A percentile compares a stretch with the other conserved stretches of the same genome.
These are phyloP conservation scores for Erythrolamprus reginae DNA, from an alignment of 2,113 vertebrate species.

Conservation along the genomic window DNA sequence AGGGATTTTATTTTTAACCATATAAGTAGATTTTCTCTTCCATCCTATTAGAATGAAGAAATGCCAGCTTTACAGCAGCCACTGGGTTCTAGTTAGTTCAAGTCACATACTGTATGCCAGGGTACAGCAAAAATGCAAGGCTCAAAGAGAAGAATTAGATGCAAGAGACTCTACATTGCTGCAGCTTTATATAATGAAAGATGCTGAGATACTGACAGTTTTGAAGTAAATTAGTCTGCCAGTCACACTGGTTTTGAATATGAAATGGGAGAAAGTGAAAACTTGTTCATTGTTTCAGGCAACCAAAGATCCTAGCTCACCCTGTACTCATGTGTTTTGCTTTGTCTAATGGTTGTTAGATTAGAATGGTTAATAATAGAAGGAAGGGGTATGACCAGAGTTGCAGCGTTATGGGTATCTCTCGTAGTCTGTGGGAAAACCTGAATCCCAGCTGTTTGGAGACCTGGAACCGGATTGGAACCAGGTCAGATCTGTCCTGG, in stretches of 20 bases:
- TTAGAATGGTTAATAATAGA: no score
- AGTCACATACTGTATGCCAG: neutral
- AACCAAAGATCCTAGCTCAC: neutral
- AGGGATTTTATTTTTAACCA: neutral
- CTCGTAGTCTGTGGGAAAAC: no score
- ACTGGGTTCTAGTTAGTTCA: neutral
- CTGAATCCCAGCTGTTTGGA: no score
- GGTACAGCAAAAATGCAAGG: neutral
- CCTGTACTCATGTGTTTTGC: neutral
- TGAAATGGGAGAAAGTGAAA: neutral
- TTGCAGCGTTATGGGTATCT: no score
- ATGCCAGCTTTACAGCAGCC: neutral
- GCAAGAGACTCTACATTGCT: neutral
- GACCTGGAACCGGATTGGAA: no score
- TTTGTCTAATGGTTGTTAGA: neutral
- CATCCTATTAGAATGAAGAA: neutral
- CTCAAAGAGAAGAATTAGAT: neutral
- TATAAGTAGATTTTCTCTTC: neutral
- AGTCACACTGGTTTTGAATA: neutral
- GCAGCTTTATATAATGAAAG: neutral
- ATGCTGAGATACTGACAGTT: neutral
- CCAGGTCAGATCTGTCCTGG: no score
- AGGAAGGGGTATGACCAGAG: no score
- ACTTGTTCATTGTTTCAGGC: neutral
- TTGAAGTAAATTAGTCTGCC: neutral